Evolutionary conservation across 2,888 invertebrate species (phyloP).

Genomic region (Alviniconcha strummeri): DNA sequence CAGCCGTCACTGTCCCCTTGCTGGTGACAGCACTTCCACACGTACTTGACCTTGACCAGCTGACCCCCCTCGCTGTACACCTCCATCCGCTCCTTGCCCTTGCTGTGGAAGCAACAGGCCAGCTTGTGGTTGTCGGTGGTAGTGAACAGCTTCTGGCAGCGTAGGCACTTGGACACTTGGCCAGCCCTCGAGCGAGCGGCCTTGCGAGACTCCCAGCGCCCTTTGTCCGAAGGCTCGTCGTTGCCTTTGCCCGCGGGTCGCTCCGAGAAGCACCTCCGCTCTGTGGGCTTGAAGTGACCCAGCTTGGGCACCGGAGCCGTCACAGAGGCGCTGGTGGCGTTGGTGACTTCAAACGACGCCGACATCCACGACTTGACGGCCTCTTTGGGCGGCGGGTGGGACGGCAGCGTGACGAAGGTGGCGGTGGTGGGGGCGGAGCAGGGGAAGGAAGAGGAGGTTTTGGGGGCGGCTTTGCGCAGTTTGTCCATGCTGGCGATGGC

Average conservation of each 20-base stretch:
- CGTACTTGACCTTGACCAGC: constrained; percentile 58
- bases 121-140: constrained; percentile 67
- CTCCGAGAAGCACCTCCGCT: constrained; percentile 27
- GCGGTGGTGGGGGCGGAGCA: not conserved
- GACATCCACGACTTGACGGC: constrained; percentile 20
- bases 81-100: constrained; percentile 64
- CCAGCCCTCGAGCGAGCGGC: constrained; percentile 39
- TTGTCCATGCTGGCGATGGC: constrained; percentile 59
- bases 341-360: constrained; percentile 29
- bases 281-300: constrained; percentile 17
- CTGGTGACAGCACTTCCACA: constrained; percentile 69
- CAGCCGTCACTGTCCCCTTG: constrained; percentile 64
- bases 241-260: not conserved
- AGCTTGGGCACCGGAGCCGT: constrained; percentile 13
- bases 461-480: constrained; percentile 46
- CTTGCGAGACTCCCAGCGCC: not conserved
- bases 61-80: constrained; percentile 63
- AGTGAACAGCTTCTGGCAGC: constrained; percentile 67
- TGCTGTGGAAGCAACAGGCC: constrained; percentile 67
- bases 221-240: not conserved
- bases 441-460: not conserved
- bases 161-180: constrained; percentile 65
- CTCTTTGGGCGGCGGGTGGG: constrained; percentile 14
- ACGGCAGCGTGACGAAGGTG: not conserved
- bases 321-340: not conserved